Percentiles rank a stretch among this genome's conserved stretches.
phyloP scores from a whole-genome alignment of 1,140 invertebrate genomes.

The Latrodectus geometricus region DNA sequence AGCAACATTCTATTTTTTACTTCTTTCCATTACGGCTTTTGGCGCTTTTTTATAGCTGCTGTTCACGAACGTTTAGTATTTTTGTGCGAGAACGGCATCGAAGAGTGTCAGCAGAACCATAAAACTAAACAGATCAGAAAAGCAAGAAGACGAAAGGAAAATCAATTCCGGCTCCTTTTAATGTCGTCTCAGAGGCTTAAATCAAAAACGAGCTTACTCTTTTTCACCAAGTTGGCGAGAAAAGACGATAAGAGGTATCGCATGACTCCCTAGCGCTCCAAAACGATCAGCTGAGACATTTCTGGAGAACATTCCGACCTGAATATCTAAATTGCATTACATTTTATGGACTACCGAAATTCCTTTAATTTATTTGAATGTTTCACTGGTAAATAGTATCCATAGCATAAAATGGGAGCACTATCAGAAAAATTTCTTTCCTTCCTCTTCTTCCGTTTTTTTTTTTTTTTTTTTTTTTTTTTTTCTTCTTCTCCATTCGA shows the following conservation, averaged over 20 bases:
- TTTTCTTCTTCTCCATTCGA: background rate
- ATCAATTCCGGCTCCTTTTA: background rate
- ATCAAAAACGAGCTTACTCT: background rate
- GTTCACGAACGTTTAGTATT: background rate
- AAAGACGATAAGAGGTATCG: background rate
- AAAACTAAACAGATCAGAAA: background rate
- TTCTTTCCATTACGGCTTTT: too few species aligned
- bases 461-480: too few species aligned
- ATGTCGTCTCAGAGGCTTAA: background rate
- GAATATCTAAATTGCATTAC: constrained; percentile 57
- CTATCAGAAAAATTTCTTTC: constrained; percentile 22
- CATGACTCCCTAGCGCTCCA: constrained; percentile 6
- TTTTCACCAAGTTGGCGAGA: background rate
- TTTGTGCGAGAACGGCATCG: background rate
- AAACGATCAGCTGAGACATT: constrained; percentile 18
- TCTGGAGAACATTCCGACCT: background rate
- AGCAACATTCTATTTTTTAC: too few species aligned
- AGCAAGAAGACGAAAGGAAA: background rate
- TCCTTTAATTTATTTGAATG: constrained; percentile 59
- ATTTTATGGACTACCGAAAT: constrained; percentile 52
- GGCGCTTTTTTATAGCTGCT: too few species aligned
- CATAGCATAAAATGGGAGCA: constrained; percentile 21
- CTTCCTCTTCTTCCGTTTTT: background rate
- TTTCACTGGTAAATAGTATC: constrained; percentile 38
- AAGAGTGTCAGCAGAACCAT: background rate